Percentiles rank a stretch among this genome's conserved stretches.
These are phyloP conservation scores for Varroa destructor DNA, from an alignment of 1,140 invertebrate genomes.

Conservation along the genomic window DNA sequence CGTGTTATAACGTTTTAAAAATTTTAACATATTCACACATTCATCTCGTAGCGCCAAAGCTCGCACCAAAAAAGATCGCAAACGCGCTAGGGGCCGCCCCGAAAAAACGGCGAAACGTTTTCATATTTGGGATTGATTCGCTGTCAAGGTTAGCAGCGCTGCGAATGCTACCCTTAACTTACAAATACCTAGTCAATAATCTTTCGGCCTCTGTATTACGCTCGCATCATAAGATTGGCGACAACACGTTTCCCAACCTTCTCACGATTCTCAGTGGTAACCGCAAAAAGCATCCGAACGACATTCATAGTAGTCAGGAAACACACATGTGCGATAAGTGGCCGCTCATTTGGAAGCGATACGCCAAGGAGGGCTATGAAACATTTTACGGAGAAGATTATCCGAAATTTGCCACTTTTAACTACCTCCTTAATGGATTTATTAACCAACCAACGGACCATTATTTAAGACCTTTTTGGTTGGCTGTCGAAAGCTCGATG, in stretches of 20 bases:
- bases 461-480: conserved; percentile 57
- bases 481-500: conserved; percentile 34
- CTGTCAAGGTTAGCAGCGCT: conserved; percentile 36
- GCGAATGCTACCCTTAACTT: conserved; percentile 37
- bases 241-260: conserved; percentile 44
- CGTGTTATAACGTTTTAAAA: conserved; percentile 33
- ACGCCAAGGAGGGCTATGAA: conserved; percentile 52
- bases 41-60: conserved; percentile 23
- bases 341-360: conserved; percentile 38
- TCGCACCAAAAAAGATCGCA: conserved; percentile 3
- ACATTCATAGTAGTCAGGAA: background rate
- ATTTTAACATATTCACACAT: conserved; percentile 32
- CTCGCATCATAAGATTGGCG: conserved; percentile 41
- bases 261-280: conserved; percentile 40
- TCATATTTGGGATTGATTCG: conserved; percentile 38
- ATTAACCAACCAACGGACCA: conserved; percentile 62
- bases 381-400: conserved; percentile 67
- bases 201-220: conserved; percentile 33
- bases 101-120: conserved; percentile 32
- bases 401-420: conserved; percentile 59
- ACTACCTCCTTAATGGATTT: conserved; percentile 65
- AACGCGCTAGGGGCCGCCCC: background rate
- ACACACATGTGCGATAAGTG: conserved; percentile 28
- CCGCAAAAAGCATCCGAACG: conserved; percentile 2
- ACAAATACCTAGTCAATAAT: conserved; percentile 32